Evolutionary conservation across 53 echinoderm and acorn worm genomes (phyloP).

Genomic region (Hippasteria phrygiana): DNA sequence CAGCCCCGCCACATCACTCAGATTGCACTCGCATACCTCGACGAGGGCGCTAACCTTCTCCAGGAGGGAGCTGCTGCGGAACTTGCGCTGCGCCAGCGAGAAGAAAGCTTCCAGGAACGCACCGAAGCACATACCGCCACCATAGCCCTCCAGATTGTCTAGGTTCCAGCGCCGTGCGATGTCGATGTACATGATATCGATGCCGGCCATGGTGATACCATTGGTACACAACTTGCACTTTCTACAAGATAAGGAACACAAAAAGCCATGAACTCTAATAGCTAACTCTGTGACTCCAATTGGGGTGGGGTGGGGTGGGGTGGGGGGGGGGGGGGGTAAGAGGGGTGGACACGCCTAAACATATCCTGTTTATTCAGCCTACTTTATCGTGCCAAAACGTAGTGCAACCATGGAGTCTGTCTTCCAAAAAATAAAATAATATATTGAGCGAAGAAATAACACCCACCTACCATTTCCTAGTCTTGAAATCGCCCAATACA

Average conservation of each 20-base stretch:
- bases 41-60: conserved; percentile 78
- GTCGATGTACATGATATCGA: conserved; percentile 94
- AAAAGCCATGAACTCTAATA: not conserved
- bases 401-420: too few species aligned
- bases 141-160: conserved; percentile 67
- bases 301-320: too few species aligned
- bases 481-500: too few species aligned
- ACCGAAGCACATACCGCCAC: conserved; percentile 84
- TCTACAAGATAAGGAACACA: conserved; percentile 44
- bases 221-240: conserved; percentile 76
- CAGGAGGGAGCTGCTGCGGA: conserved; percentile 65
- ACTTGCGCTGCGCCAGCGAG: conserved; percentile 72
- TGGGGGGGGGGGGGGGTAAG: too few species aligned
- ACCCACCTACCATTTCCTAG: too few species aligned
- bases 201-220: conserved; percentile 77
- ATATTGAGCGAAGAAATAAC: too few species aligned
- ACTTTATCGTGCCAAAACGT: too few species aligned
- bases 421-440: too few species aligned
- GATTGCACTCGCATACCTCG: conserved; percentile 75
- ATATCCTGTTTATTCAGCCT: too few species aligned
- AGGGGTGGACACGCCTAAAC: too few species aligned
- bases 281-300: not conserved
- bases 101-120: conserved; percentile 90
- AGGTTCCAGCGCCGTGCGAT: conserved; percentile 83
- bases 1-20: conserved; percentile 18